Evolutionary conservation across 2,113 vertebrate genomes (phyloP), one percentile per base, ranked within the genome.

Genomic region (Hippocampus guttulatus): DNA sequence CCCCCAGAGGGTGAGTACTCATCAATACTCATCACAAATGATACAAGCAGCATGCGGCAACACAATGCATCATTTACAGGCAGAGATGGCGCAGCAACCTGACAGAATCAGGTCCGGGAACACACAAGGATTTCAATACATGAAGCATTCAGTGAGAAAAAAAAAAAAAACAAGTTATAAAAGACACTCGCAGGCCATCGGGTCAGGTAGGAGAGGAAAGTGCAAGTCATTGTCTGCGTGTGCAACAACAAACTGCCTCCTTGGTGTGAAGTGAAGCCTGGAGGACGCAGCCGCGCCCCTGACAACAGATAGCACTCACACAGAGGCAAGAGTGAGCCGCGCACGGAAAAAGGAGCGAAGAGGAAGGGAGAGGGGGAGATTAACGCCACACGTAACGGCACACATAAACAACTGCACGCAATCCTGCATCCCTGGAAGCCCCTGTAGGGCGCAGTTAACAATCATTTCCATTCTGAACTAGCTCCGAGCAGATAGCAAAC

Each of bases 201-300:
- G 86, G 78, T 81, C 64, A 70, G 74, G 75, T 75, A 71, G 47
- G 62, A 79, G 61, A 80, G 84, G 84, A 85, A 89, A 91, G 86
- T 89, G 87, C 90, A 89, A 89, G 90, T 91, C 90, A 91, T 85
- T 90, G 86, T 85, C 79, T 74, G 81, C 70, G 79, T 75, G 80
- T 45, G 74, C 54, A 84, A 86, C 81, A 85, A 88, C 83, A 85
- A 87, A 83, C 84, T 84, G 87, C 79, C 86, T 88, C 86, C 87
- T 83, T 79, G 81, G 81, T 84, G 84, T 82, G 81, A 85, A 87
- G 77, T 75, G 83, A 85, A 89, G 83, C 84, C 85, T 88, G 79
- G 79, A 88, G 83, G 88, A 85, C 72, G 83, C 78, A 71, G 77
- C 87, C 83, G 81, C 83, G 65, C 87, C 83, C 83, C 84, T 79